Base-by-base conservation (phyloP, 2,113 vertebrate genomes). In the Ibidorhyncha struthersii region DNA sequence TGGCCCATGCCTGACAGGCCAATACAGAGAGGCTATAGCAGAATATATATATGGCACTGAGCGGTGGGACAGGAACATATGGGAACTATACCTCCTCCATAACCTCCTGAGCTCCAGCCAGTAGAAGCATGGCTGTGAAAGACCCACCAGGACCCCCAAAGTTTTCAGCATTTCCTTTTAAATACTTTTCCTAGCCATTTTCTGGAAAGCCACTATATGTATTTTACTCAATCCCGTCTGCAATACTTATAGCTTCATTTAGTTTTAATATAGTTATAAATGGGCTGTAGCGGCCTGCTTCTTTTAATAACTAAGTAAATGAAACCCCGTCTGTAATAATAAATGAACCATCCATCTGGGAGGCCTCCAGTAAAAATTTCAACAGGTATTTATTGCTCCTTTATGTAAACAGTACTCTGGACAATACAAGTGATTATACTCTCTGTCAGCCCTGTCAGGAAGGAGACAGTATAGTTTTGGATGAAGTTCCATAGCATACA, bases 211-310 rank as follows among this genome's bases (percentile, higher is more conserved):
- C 74, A 66, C 88, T 95, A 49, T 73, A 95, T 85, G 89, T 86
- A 53, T 96, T 96, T 95, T 96, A 88, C 93, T 97, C 84, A 65
- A 79, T 86, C 92, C 94, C 6, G 14, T 92, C 95, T 94, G 90
- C 90, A 94, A 97, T 96, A 96, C 91, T 97, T 96, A 97, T 30
- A 93, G 95, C 90, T 96, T 97, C 95, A 97, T 97, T 97, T 96
- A 96, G 93, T 97, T 97, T 97, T 97, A 97, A 97, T 96, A 97
- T 94, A 93, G 94, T 97, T 97, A 97, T 96, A 97, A 97, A 97
- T 96, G 95, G 93, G 85, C 95, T 96, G 96, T 94, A 95, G 94
- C 94, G 8, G 93, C 90, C 94, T 95, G 94, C 71, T 96, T 96
- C 95, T 96, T 97, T 96, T 97, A 97, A 97, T 97, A 97, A 96